Evolutionary conservation across 2,888 invertebrate genomes (phyloP), one percentile per base, ranked within the genome.

Genomic region (Urechis unicinctus): DNA sequence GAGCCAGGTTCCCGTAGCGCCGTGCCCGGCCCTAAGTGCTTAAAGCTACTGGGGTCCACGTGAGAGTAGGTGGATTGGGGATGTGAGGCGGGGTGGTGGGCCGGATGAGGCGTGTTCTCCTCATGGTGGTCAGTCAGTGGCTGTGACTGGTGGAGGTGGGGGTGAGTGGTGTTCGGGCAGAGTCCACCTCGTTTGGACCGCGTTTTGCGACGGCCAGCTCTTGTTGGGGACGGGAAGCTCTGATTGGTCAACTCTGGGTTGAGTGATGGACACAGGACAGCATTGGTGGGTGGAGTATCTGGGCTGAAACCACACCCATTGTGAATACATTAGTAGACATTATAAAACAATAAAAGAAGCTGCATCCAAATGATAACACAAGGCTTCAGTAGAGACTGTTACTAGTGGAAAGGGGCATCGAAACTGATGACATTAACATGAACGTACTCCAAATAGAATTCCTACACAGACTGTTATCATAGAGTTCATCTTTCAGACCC

Each of bases 121-220:
- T 36, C 36, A n/a, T n/a, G n/a, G n/a, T n/a, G n/a, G n/a, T n/a
- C n/a, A n/a, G n/a, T n/a, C n/a, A n/a, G n/a, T n/a, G n/a, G n/a
- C n/a, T n/a, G n/a, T n/a, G n/a, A n/a, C n/a, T n/a, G n/a, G n/a
- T n/a, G n/a, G 9, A 36, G 36, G 9, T 36, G 36, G 9, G 17
- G 36, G 9, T 9, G 17, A 36, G 9, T 17, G 9, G 9, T 36
- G 9, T 9, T 13, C 36, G 36, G 36, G 36, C 36, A 13, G 9
- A 9, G 9, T 21, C 13, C 22, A n/a, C 5, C 72, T 46, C 77
- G 70, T 30, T 76, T 70, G 62, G 75, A 77, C 13, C 77, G 68
- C 17, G 67, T 70, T 55, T 75, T 75, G 31, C 75, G 67, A 50
- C 70, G 69, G 48, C 71, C 61, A 58, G 69, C 63, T 62, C 71